These are phyloP conservation scores for Torymus tubicola DNA, from an alignment of 2,888 invertebrate genomes.

Conservation along the genomic window DNA sequence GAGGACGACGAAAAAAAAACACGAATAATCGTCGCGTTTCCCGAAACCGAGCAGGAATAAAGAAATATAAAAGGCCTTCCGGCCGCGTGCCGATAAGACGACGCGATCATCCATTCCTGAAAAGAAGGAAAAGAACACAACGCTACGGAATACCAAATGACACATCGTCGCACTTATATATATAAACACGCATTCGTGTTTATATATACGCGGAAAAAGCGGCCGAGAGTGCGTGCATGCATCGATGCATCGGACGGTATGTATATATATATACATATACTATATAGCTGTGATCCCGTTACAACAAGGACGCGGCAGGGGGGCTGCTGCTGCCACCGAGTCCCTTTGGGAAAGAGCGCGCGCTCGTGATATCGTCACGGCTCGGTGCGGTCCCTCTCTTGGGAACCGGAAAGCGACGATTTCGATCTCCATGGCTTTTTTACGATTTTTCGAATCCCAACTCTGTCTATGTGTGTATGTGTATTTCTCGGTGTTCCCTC, in stretches of 20 bases:
- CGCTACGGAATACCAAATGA: not conserved
- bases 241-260: not conserved
- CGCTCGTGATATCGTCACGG: conserved; percentile 45
- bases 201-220: conserved; percentile 13
- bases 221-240: not conserved
- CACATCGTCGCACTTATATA: not conserved
- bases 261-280: conserved; percentile 9
- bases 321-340: not conserved
- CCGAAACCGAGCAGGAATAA: too few relatives aligned
- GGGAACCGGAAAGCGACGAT: conserved; percentile 57
- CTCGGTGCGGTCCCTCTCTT: conserved; percentile 39
- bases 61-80: not conserved
- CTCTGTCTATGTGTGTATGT: not conserved
- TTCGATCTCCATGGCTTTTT: conserved; percentile 42
- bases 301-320: not conserved
- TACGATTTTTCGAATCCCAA: conserved; percentile 29
- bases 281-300: conserved; percentile 12
- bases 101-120: not conserved
- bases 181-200: too few relatives aligned
- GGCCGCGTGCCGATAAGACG: not conserved
- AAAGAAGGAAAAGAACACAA: not conserved
- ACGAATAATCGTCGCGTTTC: too few relatives aligned
- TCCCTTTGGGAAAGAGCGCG: conserved; percentile 43
- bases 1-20: too few relatives aligned
- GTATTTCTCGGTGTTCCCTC: too few relatives aligned